Evolutionary conservation across 2,888 invertebrate species (phyloP).

Genomic region (Pandemis cinnamomeana): DNA sequence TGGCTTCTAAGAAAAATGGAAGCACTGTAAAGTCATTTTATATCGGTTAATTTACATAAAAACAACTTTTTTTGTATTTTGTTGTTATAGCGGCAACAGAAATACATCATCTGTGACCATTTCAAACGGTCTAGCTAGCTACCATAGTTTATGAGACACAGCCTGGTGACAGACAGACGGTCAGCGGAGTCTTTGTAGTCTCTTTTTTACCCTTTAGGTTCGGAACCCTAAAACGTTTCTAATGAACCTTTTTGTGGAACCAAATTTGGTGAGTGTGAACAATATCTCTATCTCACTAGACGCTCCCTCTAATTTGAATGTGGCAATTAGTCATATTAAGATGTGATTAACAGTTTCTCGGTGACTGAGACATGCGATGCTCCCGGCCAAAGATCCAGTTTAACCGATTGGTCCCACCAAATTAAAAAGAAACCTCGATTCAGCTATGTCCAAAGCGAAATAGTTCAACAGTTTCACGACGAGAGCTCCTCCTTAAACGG

Average conservation of each 20-base stretch:
- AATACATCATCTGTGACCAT: too few relatives aligned
- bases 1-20: too few relatives aligned
- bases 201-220: not conserved
- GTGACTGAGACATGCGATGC: constrained; percentile 59
- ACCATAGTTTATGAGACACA: too few relatives aligned
- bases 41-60: too few relatives aligned
- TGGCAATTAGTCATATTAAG: constrained; percentile 78
- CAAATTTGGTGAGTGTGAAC: constrained; percentile 4
- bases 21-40: too few relatives aligned
- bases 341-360: constrained; percentile 74
- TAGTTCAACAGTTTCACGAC: constrained; percentile 44
- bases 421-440: constrained; percentile 27
- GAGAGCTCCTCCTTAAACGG: constrained; percentile 49
- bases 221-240: not conserved
- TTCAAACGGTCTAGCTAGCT: too few relatives aligned
- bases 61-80: too few relatives aligned
- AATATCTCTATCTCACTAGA: constrained; percentile 10
- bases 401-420: constrained; percentile 34
- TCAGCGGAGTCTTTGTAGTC: too few relatives aligned
- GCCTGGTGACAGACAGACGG: too few relatives aligned
- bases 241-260: not conserved
- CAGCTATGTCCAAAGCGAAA: not conserved
- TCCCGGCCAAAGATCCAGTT: constrained; percentile 50
- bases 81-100: too few relatives aligned
- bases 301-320: constrained; percentile 47